Evolutionary conservation across 2,888 invertebrate species (phyloP).

Genomic region (Pteria penguin): DNA sequence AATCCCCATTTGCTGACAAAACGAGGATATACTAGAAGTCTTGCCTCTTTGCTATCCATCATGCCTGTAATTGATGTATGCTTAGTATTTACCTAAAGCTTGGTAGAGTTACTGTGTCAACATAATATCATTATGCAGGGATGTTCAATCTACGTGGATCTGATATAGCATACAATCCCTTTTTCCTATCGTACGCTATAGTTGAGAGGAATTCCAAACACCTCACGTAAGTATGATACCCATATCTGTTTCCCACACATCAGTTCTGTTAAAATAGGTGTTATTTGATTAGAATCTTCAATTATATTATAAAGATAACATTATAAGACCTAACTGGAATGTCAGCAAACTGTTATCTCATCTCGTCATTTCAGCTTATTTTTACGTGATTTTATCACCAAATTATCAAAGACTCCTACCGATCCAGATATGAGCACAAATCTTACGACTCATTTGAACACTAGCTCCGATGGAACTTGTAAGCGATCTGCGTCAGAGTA

Average conservation of each 20-base stretch:
- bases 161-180: slow-evolving; percentile 90
- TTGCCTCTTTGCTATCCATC: too few species aligned
- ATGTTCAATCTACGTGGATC: slow-evolving; percentile 91
- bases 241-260: too few species aligned
- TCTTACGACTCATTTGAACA: slow-evolving; percentile 63
- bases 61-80: too few species aligned
- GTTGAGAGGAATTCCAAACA: slow-evolving; percentile 54
- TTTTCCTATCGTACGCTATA: slow-evolving; percentile 76
- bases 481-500: slow-evolving; percentile 19
- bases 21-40: too few species aligned
- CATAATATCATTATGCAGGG: slow-evolving; percentile 85
- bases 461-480: slow-evolving; percentile 59
- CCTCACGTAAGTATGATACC: slow-evolving; percentile 48
- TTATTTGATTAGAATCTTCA: too few species aligned
- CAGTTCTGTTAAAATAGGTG: too few species aligned
- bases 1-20: too few species aligned
- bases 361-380: too few species aligned
- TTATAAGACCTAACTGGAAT: too few species aligned
- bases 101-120: too few species aligned
- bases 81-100: neutral
- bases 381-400: slow-evolving; percentile 49
- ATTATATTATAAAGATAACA: too few species aligned
- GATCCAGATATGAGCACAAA: slow-evolving; percentile 54
- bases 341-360: too few species aligned
- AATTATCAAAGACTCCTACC: slow-evolving; percentile 50